Conservation (phyloP, 2,888 invertebrate genomes). For the Tillus elongatus region DNA sequence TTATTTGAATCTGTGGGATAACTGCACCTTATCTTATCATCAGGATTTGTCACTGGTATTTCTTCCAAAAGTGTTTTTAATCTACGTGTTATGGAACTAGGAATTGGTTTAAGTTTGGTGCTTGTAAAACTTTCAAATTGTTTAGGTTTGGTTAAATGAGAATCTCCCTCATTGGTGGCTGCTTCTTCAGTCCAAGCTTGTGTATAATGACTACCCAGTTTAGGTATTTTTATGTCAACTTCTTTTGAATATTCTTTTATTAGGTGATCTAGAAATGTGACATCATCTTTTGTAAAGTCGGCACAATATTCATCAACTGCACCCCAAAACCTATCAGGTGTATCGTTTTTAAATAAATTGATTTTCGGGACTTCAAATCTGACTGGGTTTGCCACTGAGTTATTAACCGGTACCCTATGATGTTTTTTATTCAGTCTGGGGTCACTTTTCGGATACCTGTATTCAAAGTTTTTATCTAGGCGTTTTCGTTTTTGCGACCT, state of each 20-base stretch:
- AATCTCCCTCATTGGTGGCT: constrained; percentile 46
- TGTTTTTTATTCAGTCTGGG: constrained; percentile 31
- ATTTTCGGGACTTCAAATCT: constrained; percentile 60
- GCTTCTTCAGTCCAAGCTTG: constrained; percentile 71
- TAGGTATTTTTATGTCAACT: constrained; percentile 73
- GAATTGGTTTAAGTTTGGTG: constrained; percentile 40
- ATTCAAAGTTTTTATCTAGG: constrained; percentile 34
- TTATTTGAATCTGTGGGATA: neutral
- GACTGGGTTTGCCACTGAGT: constrained; percentile 28
- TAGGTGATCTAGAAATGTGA: constrained; percentile 63
- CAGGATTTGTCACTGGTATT: constrained; percentile 52
- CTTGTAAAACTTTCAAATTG: constrained; percentile 20
- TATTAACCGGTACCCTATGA: constrained; percentile 29
- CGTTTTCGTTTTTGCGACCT: constrained; percentile 36
- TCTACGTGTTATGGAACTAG: constrained; percentile 81
- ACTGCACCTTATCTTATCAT: constrained; percentile 24
- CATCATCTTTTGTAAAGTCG: constrained; percentile 77
- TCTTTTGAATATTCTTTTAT: constrained; percentile 56
- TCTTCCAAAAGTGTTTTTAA: constrained; percentile 84
- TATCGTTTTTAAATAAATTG: constrained; percentile 77
- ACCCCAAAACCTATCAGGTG: constrained; percentile 90
- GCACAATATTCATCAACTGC: constrained; percentile 90
- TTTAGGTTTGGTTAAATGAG: constrained; percentile 13
- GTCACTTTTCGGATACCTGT: constrained; percentile 33
- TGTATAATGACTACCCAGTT: constrained; percentile 83